Base-by-base conservation (phyloP, 1,140 invertebrate species). In the Drosophila tani region DNA sequence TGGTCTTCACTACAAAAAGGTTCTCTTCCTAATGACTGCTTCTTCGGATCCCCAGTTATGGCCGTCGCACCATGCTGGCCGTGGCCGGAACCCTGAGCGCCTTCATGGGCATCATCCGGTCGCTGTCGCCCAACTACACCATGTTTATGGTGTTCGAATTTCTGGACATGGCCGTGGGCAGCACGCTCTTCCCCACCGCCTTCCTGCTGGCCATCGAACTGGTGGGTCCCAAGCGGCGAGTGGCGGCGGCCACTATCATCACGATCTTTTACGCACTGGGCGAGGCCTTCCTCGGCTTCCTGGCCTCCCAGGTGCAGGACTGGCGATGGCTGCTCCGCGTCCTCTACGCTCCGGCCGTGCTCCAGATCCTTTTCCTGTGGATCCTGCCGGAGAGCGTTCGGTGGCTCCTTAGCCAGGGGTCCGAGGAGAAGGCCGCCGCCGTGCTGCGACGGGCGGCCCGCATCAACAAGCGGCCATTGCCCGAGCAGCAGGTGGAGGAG, bases 341-440 rank as follows among this genome's bases (percentile, higher is more conserved):
- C 2, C 92, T 96, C 15, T 97, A 97, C 73, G 87, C 93, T 0
- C 95, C 96, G 32, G 95, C 95, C 27, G 82, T 97, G n/a, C 82
- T 96, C 4, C 93, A 96, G 4, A 92, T 96, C 35, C 79, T 94
- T 1, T 95, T 95, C 77, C 94, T 94, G 15, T 94, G 95, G 91
- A 79, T 95, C 32, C 67, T 95, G 15, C 94, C 95, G 0, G 95
- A 96, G 86, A 96, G 95, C 29, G 93, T 95, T 17, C 93, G 96
- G 58, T 97, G 97, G 97, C 93, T 97, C 3, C 91, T 97, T 38
- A 95, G 95, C 7, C 95, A 96, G 78, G 95, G 95, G 4, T 94
- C 94, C 60, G 94, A 95, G 32, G 93, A 95, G 1, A 94, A 96
- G 81, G 95, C 95, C 1, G 93, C 94, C 19, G 78, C 91, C 12